Conservation (phyloP, 2,113 vertebrate genomes). For the Cranoglanis bouderius region DNA sequence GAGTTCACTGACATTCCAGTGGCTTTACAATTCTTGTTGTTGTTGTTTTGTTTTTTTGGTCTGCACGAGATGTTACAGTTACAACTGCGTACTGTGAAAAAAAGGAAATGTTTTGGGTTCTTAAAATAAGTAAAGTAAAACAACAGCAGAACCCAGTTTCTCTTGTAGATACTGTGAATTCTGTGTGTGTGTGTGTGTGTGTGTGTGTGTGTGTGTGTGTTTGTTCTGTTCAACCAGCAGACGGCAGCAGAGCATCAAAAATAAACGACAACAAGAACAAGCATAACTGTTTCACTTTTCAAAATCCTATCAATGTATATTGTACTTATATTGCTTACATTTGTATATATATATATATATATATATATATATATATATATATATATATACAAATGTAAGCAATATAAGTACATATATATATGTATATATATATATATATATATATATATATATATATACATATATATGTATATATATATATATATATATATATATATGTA, state of each 20-base stretch:
- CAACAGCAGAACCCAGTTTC: background rate
- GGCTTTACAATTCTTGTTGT: too few relatives aligned
- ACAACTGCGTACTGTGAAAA: background rate
- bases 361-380: too few relatives aligned
- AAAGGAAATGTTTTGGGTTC: background rate
- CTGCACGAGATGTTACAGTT: too few relatives aligned
- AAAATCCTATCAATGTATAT: background rate
- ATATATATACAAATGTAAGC: too few relatives aligned
- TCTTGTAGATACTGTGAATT: background rate
- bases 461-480: too few relatives aligned
- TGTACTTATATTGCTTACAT: background rate
- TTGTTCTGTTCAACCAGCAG: slow-evolving; percentile 37
- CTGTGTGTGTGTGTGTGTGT: background rate
- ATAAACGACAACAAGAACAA: background rate
- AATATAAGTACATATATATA: too few relatives aligned
- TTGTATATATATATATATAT: too few relatives aligned
- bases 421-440: too few relatives aligned
- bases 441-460: too few relatives aligned
- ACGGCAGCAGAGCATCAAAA: slow-evolving; percentile 32
- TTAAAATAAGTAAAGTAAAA: background rate
- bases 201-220: background rate
- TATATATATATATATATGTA: too few relatives aligned
- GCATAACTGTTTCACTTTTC: background rate
- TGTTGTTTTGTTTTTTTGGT: too few relatives aligned
- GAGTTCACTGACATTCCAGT: too few relatives aligned